A percentile compares a stretch with the other conserved stretches of the same genome.
Evolutionary conservation across 2,113 vertebrate genomes (phyloP).

Genomic region (Geococcyx californianus): DNA sequence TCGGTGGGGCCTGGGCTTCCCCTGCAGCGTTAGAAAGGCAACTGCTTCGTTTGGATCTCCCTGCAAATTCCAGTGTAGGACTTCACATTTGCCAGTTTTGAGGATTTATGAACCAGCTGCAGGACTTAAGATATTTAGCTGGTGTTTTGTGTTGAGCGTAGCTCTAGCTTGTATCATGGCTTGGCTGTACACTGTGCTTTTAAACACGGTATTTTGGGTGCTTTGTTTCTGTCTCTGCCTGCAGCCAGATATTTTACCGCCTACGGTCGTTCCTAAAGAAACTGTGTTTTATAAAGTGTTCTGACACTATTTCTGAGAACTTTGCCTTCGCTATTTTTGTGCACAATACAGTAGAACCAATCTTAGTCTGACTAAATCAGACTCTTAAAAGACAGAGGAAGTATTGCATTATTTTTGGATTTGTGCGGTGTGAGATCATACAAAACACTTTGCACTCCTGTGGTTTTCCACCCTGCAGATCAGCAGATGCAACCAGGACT

Average conservation of each 20-base stretch:
- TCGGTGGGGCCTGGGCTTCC: background rate
- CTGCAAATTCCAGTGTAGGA: accelerated
- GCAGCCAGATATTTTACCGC: background rate
- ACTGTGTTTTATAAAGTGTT: background rate
- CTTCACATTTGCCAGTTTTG: background rate
- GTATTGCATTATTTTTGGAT: background rate
- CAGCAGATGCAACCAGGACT: accelerated
- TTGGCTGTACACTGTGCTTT: background rate
- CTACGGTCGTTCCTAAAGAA: conserved; percentile 18
- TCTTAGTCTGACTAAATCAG: background rate
- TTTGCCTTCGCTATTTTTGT: background rate
- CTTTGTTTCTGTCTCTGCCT: conserved; percentile 1
- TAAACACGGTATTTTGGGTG: background rate
- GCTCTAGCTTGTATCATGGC: background rate
- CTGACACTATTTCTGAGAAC: background rate
- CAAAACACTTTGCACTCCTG: accelerated
- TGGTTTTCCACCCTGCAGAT: accelerated
- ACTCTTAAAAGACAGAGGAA: background rate
- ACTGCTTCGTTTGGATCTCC: too few species aligned
- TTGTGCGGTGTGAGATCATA: accelerated
- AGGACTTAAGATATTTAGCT: background rate
- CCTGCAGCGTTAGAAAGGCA: accelerated
- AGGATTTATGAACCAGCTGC: background rate
- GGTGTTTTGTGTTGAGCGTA: background rate
- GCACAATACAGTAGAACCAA: accelerated